phyloP scores from a whole-genome alignment of 2,888 invertebrate species.

The Nymphalis urticae region DNA sequence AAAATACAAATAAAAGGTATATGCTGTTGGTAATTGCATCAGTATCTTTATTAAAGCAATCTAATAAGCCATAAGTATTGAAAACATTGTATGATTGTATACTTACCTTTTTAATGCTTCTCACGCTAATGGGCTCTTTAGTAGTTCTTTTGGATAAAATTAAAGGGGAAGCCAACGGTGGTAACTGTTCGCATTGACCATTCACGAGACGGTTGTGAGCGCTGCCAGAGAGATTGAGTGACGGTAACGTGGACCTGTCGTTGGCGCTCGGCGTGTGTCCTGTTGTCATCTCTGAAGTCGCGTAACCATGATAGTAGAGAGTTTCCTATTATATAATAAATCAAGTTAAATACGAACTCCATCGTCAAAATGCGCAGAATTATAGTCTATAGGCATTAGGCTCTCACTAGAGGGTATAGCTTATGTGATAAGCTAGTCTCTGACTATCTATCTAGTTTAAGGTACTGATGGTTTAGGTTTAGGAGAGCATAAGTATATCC shows the following conservation, averaged over 20 bases:
- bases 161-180: conserved; percentile 72
- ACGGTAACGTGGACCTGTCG: conserved; percentile 68
- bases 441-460: too few species aligned
- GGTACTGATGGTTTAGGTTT: too few species aligned
- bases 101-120: conserved; percentile 60
- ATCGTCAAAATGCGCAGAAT: too few species aligned
- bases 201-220: conserved; percentile 62
- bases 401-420: too few species aligned
- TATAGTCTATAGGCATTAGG: too few species aligned
- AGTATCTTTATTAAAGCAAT: too few species aligned
- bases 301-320: conserved; percentile 73
- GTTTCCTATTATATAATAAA: conserved; percentile 61
- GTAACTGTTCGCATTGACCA: conserved; percentile 70
- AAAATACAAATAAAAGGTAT: too few species aligned
- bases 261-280: conserved; percentile 65
- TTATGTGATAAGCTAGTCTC: too few species aligned
- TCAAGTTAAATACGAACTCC: not conserved
- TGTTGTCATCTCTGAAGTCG: conserved; percentile 69
- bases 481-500: too few species aligned
- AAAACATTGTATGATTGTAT: not conserved
- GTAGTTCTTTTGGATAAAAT: conserved; percentile 61
- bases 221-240: conserved; percentile 65
- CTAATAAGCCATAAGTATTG: too few species aligned
- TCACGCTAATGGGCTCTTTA: conserved; percentile 59
- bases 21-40: too few species aligned